phyloP scores from a whole-genome alignment of 2,113 vertebrate species.

The Ascaphus truei region DNA sequence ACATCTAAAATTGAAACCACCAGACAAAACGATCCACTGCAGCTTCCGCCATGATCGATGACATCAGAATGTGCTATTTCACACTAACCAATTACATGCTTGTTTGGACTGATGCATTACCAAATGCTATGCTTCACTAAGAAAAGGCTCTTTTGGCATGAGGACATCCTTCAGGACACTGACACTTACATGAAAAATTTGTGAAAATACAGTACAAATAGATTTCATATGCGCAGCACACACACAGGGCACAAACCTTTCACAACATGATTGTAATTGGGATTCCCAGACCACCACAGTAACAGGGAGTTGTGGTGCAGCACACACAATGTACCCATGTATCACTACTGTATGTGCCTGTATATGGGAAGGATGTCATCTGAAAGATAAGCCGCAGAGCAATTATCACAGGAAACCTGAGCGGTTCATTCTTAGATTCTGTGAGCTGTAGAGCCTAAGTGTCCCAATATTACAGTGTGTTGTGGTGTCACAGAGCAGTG shows the following conservation, averaged over 20 bases:
- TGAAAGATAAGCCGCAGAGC: too few species aligned
- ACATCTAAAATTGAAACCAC: neutral
- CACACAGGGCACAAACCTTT: conserved; percentile 4
- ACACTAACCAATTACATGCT: conserved; percentile 18
- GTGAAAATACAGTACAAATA: too few species aligned
- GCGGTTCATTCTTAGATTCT: too few species aligned
- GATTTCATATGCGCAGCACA: neutral
- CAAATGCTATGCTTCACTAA: conserved; percentile 9
- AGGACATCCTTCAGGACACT: conserved; percentile 3
- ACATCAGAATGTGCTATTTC: conserved; percentile 16
- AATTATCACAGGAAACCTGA: too few species aligned
- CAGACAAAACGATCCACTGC: neutral
- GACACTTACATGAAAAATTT: too few species aligned
- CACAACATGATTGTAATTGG: neutral
- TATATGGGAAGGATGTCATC: too few species aligned
- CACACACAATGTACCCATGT: too few species aligned
- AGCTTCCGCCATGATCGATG: neutral
- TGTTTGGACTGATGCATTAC: conserved; percentile 7
- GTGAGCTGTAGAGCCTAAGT: too few species aligned
- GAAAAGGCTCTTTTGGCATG: neutral
- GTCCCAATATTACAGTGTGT: too few species aligned
- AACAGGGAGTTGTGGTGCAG: too few species aligned
- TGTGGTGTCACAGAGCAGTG: too few species aligned
- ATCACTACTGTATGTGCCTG: too few species aligned
- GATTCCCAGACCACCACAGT: neutral